Base-by-base conservation (phyloP, 2,888 invertebrate species). In the Agriopis leucophaearia region DNA sequence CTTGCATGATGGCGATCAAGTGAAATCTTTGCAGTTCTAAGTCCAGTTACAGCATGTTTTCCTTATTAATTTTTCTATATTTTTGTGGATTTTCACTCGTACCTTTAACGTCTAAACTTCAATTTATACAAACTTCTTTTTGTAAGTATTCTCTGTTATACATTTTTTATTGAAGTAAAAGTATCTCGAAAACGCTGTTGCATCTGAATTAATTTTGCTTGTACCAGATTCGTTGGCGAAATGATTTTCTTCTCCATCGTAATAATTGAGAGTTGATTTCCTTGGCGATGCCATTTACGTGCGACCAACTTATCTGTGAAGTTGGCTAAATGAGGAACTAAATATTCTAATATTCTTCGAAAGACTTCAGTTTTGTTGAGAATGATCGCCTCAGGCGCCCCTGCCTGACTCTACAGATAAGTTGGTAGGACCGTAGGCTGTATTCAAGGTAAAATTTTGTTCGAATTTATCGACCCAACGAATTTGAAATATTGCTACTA, bases 161-260 rank as follows among this genome's bases (percentile, higher is more conserved):
- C 15, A 64, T 27, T 13, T 48, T 35, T 13, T 10, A 35, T 27
- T 6, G 6, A 36, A 52, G 35, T 15, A 15, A 2, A 18, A 40
- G 18, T 52, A 50, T 48, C 47, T 66, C 66, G 36, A 61, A 66
- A 69, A 70, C 70, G 66, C 64, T 48, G 35, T 69, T 64, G 40
- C 18, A 8, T 44, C 0, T 42, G 8, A 18, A 64, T 57, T 10
- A 45, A 48, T 35, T 3, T 50, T n/a, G 35, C 18, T 13, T 45
- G 38, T 18, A 59, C 40, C 38, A 57, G 36, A 65, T 58, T 54
- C 58, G 52, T 59, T 54, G 52, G 50, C n/a, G 45, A 38, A 18
- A 57, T 36, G n/a, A 36, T 35, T 35, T 44, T 9, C 8, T n/a
- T 42, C 16, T 38, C 40, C 15, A 5, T 16, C 15, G n/a, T 35